phyloP scores from a whole-genome alignment of 2,797 vertebrate genomes.

The Fistularia commersonii region DNA sequence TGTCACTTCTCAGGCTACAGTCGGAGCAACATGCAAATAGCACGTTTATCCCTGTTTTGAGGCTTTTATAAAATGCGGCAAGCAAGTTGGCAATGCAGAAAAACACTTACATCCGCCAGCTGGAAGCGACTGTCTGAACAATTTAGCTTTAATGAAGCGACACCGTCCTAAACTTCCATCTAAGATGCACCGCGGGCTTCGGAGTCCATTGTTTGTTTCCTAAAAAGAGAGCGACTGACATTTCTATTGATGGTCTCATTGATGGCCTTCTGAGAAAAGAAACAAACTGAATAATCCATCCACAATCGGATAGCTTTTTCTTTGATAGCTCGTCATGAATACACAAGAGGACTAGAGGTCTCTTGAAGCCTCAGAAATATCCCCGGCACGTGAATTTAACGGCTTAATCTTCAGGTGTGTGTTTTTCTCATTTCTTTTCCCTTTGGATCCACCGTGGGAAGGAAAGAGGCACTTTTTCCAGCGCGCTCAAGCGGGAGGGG shows the following conservation, averaged over 20 bases:
- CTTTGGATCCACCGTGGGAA: background rate
- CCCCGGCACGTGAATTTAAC: background rate
- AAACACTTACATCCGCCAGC: too few species aligned
- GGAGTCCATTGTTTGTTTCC: background rate
- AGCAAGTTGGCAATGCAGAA: too few species aligned
- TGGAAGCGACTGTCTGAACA: too few species aligned
- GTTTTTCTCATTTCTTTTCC: slow-evolving; percentile 3
- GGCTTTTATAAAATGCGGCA: too few species aligned
- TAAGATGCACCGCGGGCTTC: too few species aligned
- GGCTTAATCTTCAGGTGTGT: slow-evolving; percentile 13
- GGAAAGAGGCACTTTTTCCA: slow-evolving; percentile 9
- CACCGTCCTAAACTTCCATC: too few species aligned
- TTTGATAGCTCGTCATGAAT: slow-evolving; percentile 29
- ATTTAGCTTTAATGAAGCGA: too few species aligned
- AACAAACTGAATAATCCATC: slow-evolving; percentile 33
- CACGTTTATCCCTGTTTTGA: too few species aligned
- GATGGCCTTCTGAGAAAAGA: slow-evolving; percentile 37
- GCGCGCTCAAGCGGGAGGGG: slow-evolving; percentile 1
- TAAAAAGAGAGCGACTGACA: slow-evolving; percentile 8
- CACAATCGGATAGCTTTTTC: slow-evolving; percentile 10
- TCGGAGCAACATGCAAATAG: too few species aligned
- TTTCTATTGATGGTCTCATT: slow-evolving; percentile 33
- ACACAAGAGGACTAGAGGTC: slow-evolving; percentile 2
- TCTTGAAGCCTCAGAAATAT: slow-evolving; percentile 15
- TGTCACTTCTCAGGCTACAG: too few species aligned